Percentiles rank a stretch among this genome's conserved stretches.
phyloP scores from a whole-genome alignment of 2,797 vertebrate genomes.

The Labroides dimidiatus region DNA sequence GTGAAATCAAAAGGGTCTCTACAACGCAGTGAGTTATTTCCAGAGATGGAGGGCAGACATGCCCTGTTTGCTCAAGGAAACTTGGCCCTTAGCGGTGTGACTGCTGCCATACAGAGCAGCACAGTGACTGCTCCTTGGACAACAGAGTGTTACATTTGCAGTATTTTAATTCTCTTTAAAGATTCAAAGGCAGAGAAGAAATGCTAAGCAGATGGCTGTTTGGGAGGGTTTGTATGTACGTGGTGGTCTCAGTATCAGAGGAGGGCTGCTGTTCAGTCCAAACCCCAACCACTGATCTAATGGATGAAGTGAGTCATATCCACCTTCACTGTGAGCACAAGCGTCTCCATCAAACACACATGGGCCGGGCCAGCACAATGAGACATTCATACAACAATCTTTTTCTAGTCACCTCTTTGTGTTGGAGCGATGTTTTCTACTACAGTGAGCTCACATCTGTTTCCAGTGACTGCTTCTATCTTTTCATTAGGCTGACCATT shows the following conservation, averaged over 20 bases:
- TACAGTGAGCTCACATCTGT: conserved; percentile 60
- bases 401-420: conserved; percentile 67
- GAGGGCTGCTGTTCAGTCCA: conserved; percentile 73
- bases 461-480: conserved; percentile 61
- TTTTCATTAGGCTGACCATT: conserved; percentile 62
- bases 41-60: conserved; percentile 68
- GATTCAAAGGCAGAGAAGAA: conserved; percentile 74
- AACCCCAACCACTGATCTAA: conserved; percentile 83
- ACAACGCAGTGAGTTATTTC: conserved; percentile 63
- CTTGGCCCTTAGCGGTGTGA: conserved; percentile 67
- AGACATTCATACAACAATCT: conserved; percentile 66
- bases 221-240: conserved; percentile 73
- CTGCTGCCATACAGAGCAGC: conserved; percentile 71
- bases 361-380: conserved; percentile 73
- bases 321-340: conserved; percentile 73
- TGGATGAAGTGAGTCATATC: conserved; percentile 86
- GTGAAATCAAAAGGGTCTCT: conserved; percentile 49
- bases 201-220: conserved; percentile 82
- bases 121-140: conserved; percentile 75
- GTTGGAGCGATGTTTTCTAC: conserved; percentile 49
- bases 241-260: conserved; percentile 77
- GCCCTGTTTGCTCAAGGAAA: conserved; percentile 72
- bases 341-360: conserved; percentile 77
- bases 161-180: conserved; percentile 74
- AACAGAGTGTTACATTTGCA: conserved; percentile 81